A percentile compares a stretch with the other conserved stretches of the same genome.
Evolutionary conservation across 35 echinoderm and acorn worm species (phyloP).

Genomic region (Apostichopus parvimensis): DNA sequence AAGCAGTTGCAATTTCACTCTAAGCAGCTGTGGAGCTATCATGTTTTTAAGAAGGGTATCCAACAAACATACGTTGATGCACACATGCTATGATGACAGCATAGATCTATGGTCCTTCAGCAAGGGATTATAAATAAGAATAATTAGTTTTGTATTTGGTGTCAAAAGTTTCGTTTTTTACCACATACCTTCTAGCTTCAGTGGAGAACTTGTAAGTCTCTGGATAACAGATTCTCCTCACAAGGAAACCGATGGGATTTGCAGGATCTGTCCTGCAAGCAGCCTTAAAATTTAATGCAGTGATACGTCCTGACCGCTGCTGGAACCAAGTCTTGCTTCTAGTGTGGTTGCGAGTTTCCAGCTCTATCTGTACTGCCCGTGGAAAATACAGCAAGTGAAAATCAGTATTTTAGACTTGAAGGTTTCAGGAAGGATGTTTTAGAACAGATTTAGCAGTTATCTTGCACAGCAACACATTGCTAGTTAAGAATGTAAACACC

Average conservation of each 20-base stretch:
- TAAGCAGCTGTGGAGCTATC: no score
- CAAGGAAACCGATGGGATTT: conserved; percentile 60
- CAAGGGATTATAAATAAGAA: no score
- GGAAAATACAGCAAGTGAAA: not conserved
- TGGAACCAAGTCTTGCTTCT: conserved; percentile 57
- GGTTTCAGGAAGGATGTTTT: not conserved
- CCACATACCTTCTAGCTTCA: conserved; percentile 38
- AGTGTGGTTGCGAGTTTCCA: conserved; percentile 21
- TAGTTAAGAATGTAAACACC: no score
- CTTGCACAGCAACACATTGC: no score
- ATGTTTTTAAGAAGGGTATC: no score
- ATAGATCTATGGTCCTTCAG: no score
- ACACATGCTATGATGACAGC: no score
- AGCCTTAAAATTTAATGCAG: conserved; percentile 61
- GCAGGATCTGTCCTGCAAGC: conserved; percentile 58
- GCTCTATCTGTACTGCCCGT: conserved; percentile 10
- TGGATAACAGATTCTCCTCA: conserved; percentile 67
- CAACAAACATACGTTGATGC: no score
- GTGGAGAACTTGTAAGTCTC: conserved; percentile 51
- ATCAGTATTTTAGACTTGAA: not conserved
- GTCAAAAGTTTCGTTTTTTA: not conserved
- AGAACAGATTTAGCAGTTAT: no score
- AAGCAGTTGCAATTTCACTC: no score
- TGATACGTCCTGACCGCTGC: conserved; percentile 62
- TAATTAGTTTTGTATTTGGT: not conserved